These are phyloP conservation scores for Caenorhabditis tropicalis DNA, from an alignment of 1,140 invertebrate genomes.

Conservation along the genomic window DNA sequence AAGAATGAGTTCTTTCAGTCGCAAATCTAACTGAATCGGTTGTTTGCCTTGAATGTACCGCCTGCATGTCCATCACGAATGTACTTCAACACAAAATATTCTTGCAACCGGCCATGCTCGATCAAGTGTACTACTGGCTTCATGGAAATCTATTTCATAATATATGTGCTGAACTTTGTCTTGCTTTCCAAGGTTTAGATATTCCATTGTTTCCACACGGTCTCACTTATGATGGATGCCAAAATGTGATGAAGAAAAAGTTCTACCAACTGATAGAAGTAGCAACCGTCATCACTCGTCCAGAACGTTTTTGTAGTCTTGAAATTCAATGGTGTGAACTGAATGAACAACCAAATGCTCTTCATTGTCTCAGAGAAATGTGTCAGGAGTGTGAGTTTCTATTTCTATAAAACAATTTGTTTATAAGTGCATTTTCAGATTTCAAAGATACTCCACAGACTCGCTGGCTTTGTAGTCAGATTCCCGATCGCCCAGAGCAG, in stretches of 20 bases:
- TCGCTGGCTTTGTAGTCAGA: slow-evolving; percentile 42
- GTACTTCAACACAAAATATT: slow-evolving; percentile 21
- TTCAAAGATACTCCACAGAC: slow-evolving; percentile 40
- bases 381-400: slow-evolving; percentile 12
- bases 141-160: not conserved
- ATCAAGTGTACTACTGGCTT: slow-evolving; percentile 7
- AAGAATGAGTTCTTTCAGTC: not conserved
- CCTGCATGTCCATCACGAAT: slow-evolving; percentile 17
- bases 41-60: slow-evolving; percentile 7
- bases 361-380: not conserved
- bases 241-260: slow-evolving; percentile 14
- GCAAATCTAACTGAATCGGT: slow-evolving; percentile 6
- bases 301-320: slow-evolving; percentile 12
- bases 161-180: not conserved
- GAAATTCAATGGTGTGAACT: slow-evolving; percentile 26
- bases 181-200: not conserved
- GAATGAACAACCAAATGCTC: slow-evolving; percentile 13
- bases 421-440: not conserved
- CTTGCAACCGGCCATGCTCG: not conserved
- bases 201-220: not conserved
- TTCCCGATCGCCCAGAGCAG: slow-evolving; percentile 16
- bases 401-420: not conserved
- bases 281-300: not conserved
- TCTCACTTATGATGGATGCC: slow-evolving; percentile 25
- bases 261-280: slow-evolving; percentile 10